Evolutionary conservation across 30 jellyfish, hydroid and myxozoan species (phyloP), one percentile per base, ranked within the genome.

Genomic region (Aurelia aurita): DNA sequence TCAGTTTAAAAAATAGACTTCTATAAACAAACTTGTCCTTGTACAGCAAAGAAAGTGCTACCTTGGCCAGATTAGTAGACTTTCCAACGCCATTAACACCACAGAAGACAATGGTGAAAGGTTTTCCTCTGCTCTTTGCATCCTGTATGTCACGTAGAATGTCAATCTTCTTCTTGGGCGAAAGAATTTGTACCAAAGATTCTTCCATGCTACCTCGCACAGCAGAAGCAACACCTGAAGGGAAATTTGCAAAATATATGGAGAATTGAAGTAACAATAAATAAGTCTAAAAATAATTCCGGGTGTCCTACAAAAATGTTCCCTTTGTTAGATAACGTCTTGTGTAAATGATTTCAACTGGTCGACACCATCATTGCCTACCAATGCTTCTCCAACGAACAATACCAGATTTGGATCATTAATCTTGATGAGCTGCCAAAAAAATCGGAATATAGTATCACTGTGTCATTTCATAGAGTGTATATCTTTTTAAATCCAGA

Each of bases 51-150:
- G n/a, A n/a, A n/a, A n/a, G n/a, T 26, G 1, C 3, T 49, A 96
- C 98, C 98, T 96, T 96, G 22, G 99, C 99, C 9, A 96, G 85
- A 66, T 96, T 96, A 51, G 99, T 96, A 5, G 99, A 96, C 82
- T 96, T 96, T 31, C 99, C 99, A 43, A 96, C 99, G 9, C 99
- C 99, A 69, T 96, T 96, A 5, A 96, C 99, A 35, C 99, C 99
- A 77, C 99, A 96, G 66, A 96, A 90, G 12, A 96, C 99, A 54
- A 96, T 87, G 19, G 85, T 78, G 58, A 86, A 96, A 0, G 99
- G 99, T 43, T 62, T 77, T 21, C 97, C 97, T 57, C 80, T 95
- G 59, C 76, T 68, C 58, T 86, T 90, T 2, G 94, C 74, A 12
- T 76, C 96, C 86, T 72, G 77, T 31, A 95, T 84, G 72, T 95